Base-by-base conservation (phyloP, 2,113 vertebrate species). In the Hydropotes inermis region DNA sequence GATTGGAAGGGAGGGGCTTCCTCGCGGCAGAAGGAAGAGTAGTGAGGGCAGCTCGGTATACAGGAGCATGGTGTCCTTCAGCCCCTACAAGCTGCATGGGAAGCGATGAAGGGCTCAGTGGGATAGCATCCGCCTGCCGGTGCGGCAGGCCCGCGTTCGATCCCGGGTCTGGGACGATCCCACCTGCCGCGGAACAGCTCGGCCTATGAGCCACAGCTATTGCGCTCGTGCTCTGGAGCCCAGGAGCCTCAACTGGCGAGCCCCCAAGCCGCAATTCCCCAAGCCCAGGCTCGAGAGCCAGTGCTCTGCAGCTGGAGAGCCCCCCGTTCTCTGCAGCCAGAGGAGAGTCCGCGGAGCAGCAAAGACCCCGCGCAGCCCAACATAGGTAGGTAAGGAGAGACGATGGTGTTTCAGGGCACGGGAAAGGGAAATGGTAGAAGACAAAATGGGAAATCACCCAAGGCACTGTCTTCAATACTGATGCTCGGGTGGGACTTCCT, bases 271-370 rank as follows among this genome's bases (percentile, higher is more conserved):
- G 1, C n/a, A 70, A 1, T 19, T 39, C 19, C 67, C 10, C n/a
- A 5, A 12, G n/a, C 19, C 67, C 10, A 1, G 2, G 10, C 21
- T n/a, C 70, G 0, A 1, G 3, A 25, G 36, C 1, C 36, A 6
- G 3, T 12, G 21, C 36, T 43, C 21, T 1, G 1, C 1, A 23
- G 1, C 1, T 2, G 1, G 36, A 76, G 21, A 76, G 70, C 36
- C 0, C 70, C 23, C 36, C 36, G 0, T 70, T 27, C 70, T 7
- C 70, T 14, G 23, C 70, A 76, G 1, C 70, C 14, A 14, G 70
- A 27, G 36, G 2, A 3, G 1, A 14, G 36, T 27, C 12, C 12
- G 7, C 1, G 0, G 12, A 13, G 36, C 11, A 27, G 70, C 21
- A 6, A 27, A 43, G 70, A 7, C 36, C 21, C 23, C 13, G 70